Conservation (phyloP, 2,888 invertebrate species). For the Ptilodon capucinus region DNA sequence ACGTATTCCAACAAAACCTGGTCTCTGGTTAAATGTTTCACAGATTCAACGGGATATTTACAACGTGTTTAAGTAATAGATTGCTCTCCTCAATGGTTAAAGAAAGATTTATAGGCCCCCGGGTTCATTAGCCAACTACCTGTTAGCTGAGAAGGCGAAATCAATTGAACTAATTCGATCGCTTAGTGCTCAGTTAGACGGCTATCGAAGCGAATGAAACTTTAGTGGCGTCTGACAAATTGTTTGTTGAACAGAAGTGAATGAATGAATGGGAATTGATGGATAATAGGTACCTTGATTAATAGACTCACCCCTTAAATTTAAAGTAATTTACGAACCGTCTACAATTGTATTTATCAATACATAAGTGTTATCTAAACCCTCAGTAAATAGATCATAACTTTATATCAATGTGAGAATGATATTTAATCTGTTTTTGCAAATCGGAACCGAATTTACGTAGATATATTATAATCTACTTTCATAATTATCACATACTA, state of each 20-base stretch:
- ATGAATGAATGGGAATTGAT: neutral
- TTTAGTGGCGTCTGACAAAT: slow-evolving; percentile 7
- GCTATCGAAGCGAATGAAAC: neutral
- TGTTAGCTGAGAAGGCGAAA: slow-evolving; percentile 18
- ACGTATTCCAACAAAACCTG: no score
- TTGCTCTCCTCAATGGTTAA: neutral
- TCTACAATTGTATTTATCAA: no score
- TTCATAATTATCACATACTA: no score
- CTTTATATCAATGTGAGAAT: no score
- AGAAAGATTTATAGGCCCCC: slow-evolving; percentile 20
- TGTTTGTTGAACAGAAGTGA: neutral
- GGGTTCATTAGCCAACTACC: slow-evolving; percentile 9
- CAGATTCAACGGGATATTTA: neutral
- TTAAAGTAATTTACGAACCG: no score
- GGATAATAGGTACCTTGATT: neutral
- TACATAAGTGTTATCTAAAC: no score
- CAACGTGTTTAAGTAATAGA: neutral
- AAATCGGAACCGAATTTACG: no score
- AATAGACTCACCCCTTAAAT: neutral
- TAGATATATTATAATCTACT: no score
- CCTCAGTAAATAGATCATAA: no score
- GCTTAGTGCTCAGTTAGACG: slow-evolving; percentile 1
- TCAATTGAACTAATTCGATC: slow-evolving; percentile 19
- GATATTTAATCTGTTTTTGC: no score
- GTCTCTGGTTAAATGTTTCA: neutral